Evolutionary conservation across 2,888 invertebrate genomes (phyloP).

Genomic region (Hemistola chrysoprasaria): DNA sequence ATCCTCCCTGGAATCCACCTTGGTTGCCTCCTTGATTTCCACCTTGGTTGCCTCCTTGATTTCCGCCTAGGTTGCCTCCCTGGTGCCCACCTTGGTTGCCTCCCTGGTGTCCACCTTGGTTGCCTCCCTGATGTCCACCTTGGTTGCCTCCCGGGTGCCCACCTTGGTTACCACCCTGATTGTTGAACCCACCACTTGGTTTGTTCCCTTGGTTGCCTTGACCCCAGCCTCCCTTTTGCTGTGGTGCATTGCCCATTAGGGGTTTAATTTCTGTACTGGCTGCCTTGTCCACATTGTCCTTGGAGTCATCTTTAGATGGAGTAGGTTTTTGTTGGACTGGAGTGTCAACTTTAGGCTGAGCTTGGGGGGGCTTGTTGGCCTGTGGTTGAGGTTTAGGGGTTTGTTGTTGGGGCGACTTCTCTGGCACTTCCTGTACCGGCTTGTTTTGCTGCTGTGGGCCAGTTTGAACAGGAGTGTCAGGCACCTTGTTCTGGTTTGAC

Average conservation of each 20-base stretch:
- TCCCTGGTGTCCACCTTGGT: no score
- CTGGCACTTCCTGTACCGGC: constrained; percentile 32
- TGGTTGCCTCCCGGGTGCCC: constrained; percentile 44
- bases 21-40: constrained; percentile 25
- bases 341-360: no score
- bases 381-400: constrained; percentile 32
- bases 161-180: constrained; percentile 42
- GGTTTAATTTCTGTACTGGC: constrained; percentile 39
- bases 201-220: constrained; percentile 53
- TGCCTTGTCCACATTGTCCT: constrained; percentile 59
- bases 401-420: constrained; percentile 30
- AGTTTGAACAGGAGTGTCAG: no score
- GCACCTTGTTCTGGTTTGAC: no score
- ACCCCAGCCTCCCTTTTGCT: constrained; percentile 40
- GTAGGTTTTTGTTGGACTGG: constrained; percentile 23
- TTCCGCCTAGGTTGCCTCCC: constrained; percentile 24
- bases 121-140: no score
- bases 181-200: constrained; percentile 40
- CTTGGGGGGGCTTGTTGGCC: constrained; percentile 11
- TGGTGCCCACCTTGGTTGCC: no score
- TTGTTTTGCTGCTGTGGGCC: constrained; percentile 32
- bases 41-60: constrained; percentile 26
- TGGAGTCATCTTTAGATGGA: constrained; percentile 41
- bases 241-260: constrained; percentile 43
- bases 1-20: constrained; percentile 4